These are phyloP conservation scores for Hirundo rustica DNA, from an alignment of 2,797 vertebrate genomes.

Conservation along the genomic window DNA sequence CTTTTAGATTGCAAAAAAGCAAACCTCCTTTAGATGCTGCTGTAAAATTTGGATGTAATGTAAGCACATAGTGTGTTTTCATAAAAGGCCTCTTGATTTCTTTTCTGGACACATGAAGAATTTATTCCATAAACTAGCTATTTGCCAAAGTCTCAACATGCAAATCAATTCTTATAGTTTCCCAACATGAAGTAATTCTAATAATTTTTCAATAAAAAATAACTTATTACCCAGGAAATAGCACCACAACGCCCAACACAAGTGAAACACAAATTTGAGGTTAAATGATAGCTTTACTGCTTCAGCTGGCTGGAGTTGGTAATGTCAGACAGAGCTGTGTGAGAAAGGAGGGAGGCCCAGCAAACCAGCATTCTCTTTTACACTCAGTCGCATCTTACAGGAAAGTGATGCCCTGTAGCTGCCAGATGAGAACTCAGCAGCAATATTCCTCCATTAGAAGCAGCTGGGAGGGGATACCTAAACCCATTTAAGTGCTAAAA, in stretches of 20 bases:
- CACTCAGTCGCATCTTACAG: background rate
- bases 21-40: background rate
- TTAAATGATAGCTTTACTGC: conserved; percentile 1
- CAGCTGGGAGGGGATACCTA: background rate
- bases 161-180: background rate
- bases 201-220: background rate
- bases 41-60: background rate
- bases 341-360: background rate
- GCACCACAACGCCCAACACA: background rate
- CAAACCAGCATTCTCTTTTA: background rate
- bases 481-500: background rate
- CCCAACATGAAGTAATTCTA: background rate
- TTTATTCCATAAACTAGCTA: background rate
- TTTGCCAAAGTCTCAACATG: background rate
- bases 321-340: background rate
- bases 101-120: background rate
- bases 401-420: background rate
- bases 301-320: background rate
- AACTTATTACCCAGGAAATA: background rate
- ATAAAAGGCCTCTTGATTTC: background rate
- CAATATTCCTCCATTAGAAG: background rate
- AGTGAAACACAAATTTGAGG: background rate
- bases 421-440: background rate
- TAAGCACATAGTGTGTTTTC: background rate
- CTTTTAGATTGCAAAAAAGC: background rate